Conservation (phyloP, 2,797 vertebrate genomes). For the Anabacerthia variegaticeps region DNA sequence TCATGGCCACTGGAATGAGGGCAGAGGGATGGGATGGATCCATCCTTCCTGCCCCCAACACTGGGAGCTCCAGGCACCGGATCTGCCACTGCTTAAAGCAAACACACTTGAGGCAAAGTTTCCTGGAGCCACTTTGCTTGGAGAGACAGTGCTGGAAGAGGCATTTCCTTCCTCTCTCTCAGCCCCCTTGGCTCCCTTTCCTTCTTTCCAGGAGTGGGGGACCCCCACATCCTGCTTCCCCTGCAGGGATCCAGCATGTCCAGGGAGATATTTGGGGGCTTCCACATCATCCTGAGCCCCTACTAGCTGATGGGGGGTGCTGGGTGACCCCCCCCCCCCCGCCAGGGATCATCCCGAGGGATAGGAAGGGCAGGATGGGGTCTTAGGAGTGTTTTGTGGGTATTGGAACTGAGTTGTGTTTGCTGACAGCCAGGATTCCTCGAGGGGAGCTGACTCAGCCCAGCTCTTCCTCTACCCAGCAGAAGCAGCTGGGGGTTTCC, state of each 20-base stretch:
- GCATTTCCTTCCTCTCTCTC: background rate
- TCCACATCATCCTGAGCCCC: background rate
- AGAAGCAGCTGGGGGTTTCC: conserved; percentile 47
- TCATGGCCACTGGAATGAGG: background rate
- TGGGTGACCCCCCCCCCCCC: background rate
- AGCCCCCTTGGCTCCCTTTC: background rate
- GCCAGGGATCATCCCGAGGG: rapidly evolving
- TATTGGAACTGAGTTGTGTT: background rate
- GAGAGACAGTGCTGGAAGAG: background rate
- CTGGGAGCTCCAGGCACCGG: background rate
- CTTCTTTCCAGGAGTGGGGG: background rate
- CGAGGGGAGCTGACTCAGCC: conserved; percentile 62
- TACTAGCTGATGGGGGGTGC: background rate
- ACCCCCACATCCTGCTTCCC: rapidly evolving
- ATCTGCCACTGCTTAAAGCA: background rate
- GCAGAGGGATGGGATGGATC: background rate
- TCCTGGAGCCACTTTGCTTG: background rate
- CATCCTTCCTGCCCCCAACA: background rate
- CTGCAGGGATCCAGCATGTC: background rate
- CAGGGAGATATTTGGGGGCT: rapidly evolving
- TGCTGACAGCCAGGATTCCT: conserved; percentile 65
- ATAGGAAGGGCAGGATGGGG: background rate
- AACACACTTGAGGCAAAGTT: background rate
- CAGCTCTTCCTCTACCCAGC: conserved; percentile 33
- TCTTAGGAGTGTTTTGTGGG: rapidly evolving